Evolutionary conservation across 1,140 invertebrate species (phyloP).

Genomic region (Drosophila auraria): DNA sequence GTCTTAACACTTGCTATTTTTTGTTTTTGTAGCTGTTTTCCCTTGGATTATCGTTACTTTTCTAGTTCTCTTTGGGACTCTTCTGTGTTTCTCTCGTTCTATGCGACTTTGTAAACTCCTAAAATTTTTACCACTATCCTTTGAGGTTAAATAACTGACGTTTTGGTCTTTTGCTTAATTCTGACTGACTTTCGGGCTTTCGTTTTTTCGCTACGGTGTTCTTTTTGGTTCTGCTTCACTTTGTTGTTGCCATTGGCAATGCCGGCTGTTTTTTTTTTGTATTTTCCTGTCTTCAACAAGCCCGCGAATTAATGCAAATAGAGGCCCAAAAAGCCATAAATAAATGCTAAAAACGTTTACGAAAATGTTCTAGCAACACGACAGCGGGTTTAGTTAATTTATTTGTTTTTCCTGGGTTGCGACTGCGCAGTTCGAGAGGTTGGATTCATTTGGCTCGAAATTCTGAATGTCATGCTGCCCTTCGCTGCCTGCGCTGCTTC

Average conservation of each 20-base stretch:
- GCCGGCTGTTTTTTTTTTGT: slow-evolving; percentile 12
- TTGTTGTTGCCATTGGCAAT: slow-evolving; percentile 76
- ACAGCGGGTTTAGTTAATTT: slow-evolving; percentile 11
- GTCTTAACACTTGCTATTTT: background rate
- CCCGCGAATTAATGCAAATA: slow-evolving; percentile 64
- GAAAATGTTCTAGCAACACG: slow-evolving; percentile 47
- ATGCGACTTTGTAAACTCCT: background rate
- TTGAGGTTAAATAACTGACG: slow-evolving; percentile 5
- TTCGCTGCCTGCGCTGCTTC: background rate
- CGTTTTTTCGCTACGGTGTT: slow-evolving; percentile 23
- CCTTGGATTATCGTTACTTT: background rate
- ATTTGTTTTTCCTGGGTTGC: slow-evolving; percentile 34
- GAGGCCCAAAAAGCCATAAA: slow-evolving; percentile 12
- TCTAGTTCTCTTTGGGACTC: background rate
- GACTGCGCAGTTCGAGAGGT: slow-evolving; percentile 63
- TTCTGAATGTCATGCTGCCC: background rate
- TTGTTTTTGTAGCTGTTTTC: slow-evolving; percentile 13
- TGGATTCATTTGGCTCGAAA: slow-evolving; percentile 25
- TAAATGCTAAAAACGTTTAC: slow-evolving; percentile 9
- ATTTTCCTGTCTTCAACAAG: slow-evolving; percentile 47
- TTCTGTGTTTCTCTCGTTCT: background rate
- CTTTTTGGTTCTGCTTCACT: slow-evolving; percentile 19
- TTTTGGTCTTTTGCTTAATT: slow-evolving; percentile 15
- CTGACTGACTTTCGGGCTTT: slow-evolving; percentile 4
- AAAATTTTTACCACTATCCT: background rate